A percentile compares a stretch with the other conserved stretches of the same genome.
phyloP scores from a whole-genome alignment of 2,797 vertebrate genomes.

The Alca torda region DNA sequence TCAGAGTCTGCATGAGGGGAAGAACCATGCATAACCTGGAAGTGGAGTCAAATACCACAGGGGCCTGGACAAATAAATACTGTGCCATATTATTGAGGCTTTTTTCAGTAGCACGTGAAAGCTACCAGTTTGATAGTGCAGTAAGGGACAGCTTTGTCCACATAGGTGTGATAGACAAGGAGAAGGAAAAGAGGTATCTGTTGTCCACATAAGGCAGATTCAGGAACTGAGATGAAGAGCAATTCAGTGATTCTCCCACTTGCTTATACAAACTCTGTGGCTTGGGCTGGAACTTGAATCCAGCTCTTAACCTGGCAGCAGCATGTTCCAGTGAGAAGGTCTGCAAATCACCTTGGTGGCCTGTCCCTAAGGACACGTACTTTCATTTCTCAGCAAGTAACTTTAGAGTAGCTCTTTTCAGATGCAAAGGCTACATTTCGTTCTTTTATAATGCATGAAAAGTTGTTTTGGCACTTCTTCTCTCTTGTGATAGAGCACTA shows the following conservation, averaged over 20 bases:
- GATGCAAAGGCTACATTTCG: background rate
- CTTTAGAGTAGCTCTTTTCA: background rate
- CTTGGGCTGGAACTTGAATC: background rate
- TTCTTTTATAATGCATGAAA: background rate
- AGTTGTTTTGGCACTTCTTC: background rate
- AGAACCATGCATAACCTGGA: background rate
- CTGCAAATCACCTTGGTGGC: background rate
- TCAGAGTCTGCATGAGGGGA: background rate
- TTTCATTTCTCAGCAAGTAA: background rate
- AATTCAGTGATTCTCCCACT: background rate
- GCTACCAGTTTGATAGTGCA: background rate
- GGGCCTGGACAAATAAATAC: background rate
- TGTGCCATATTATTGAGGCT: background rate
- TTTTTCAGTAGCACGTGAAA: background rate
- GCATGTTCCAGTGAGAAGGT: background rate
- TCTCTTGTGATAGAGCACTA: background rate
- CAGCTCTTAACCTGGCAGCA: background rate
- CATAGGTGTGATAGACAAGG: background rate
- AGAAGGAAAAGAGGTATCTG: background rate
- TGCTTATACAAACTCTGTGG: background rate
- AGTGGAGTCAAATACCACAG: background rate
- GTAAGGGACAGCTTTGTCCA: background rate
- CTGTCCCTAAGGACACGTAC: background rate
- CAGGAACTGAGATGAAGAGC: background rate
- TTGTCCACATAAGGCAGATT: background rate